These are phyloP conservation scores for Periophthalmus magnuspinnatus DNA, from an alignment of 2,797 vertebrate genomes.

Conservation along the genomic window DNA sequence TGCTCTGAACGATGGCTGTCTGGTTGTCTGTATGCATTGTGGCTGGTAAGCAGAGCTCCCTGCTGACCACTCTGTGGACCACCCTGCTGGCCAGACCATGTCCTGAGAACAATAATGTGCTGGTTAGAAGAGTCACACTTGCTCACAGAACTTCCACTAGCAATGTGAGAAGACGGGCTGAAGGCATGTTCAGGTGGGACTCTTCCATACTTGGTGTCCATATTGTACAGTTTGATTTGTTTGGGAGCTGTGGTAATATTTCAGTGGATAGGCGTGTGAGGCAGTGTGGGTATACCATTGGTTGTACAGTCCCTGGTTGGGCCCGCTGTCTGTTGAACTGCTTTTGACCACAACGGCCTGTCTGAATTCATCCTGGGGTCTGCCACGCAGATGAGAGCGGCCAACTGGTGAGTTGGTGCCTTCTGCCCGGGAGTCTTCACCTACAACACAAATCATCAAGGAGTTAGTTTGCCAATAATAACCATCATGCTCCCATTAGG, in stretches of 20 bases:
- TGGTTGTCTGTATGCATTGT: not conserved
- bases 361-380: constrained; percentile 59
- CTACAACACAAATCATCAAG: constrained; percentile 16
- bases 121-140: not conserved
- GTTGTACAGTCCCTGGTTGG: not conserved
- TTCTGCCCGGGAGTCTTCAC: constrained; percentile 6
- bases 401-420: constrained; percentile 22
- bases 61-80: not conserved
- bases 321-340: not conserved
- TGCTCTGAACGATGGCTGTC: not conserved
- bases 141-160: constrained; percentile 15
- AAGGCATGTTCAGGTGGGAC: fast-evolving
- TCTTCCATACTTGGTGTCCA: fast-evolving
- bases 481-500: not conserved
- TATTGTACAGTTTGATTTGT: not conserved
- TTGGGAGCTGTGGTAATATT: not conserved
- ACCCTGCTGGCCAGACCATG: not conserved
- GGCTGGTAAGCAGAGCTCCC: fast-evolving
- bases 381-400: constrained; percentile 20
- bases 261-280: not conserved
- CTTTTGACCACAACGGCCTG: constrained; percentile 18
- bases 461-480: not conserved
- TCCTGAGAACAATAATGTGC: fast-evolving
- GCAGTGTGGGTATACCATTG: not conserved
- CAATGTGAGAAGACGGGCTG: constrained; percentile 2